A percentile compares a stretch with the other conserved stretches of the same genome.
Evolutionary conservation across 2,888 invertebrate genomes (phyloP).

Genomic region (Esperia sulphurella): DNA sequence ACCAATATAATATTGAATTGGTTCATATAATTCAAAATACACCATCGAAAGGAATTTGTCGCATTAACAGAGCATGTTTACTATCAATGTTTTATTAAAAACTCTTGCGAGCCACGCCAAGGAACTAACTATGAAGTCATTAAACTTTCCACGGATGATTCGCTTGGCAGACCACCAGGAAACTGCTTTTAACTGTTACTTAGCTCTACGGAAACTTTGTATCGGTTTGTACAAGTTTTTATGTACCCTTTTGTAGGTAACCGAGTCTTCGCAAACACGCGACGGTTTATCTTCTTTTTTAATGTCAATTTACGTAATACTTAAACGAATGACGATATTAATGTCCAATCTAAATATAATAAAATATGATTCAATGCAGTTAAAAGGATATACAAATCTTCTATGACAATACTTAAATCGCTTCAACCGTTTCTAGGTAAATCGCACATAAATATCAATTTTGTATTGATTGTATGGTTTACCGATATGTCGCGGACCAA

Average conservation of each 20-base stretch:
- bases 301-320: neutral
- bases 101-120: slow-evolving; percentile 12
- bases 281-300: slow-evolving; percentile 11
- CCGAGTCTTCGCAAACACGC: slow-evolving; percentile 9
- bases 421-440: too few relatives aligned
- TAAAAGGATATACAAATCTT: too few relatives aligned
- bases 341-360: too few relatives aligned
- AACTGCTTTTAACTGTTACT: slow-evolving; percentile 14
- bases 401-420: too few relatives aligned
- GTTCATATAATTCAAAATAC: too few relatives aligned
- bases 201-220: slow-evolving; percentile 6
- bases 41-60: neutral
- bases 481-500: too few relatives aligned
- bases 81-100: slow-evolving; percentile 4
- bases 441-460: too few relatives aligned
- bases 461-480: too few relatives aligned
- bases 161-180: slow-evolving; percentile 31
- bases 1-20: too few relatives aligned
- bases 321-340: too few relatives aligned
- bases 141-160: slow-evolving; percentile 50
- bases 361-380: too few relatives aligned
- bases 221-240: slow-evolving; percentile 7
- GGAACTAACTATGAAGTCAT: slow-evolving; percentile 44
- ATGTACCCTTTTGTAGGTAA: slow-evolving; percentile 2
- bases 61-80: slow-evolving; percentile 1